Base-by-base conservation (phyloP, 2,113 vertebrate species). In the Pollimyrus isidori region DNA sequence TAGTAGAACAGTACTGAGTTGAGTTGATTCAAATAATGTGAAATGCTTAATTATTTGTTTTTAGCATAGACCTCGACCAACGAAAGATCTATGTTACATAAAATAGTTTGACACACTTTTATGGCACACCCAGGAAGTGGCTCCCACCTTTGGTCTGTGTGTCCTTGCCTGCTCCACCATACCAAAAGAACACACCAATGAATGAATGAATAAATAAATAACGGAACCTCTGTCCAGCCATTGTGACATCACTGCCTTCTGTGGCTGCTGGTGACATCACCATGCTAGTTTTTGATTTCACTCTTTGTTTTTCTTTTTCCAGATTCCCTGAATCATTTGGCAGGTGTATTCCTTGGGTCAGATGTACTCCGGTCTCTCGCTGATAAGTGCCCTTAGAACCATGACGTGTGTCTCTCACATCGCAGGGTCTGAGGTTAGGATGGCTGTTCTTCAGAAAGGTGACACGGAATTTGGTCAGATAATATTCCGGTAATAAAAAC, bases 331-430 rank as follows among this genome's bases (percentile, higher is more conserved):
- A 82, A 48, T 65, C 90, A 82, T 88, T 87, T 65, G 80, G 49
- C 62, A 26, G 2, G 23, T 88, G 49, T 46, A 49, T 89, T 86
- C 62, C 45, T n/a, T 86, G 80, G 58, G 88, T 69, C 9, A 1
- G 90, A 87, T n/a, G 39, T 90, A 84, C 85, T 90, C 89, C 65
- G 89, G 83, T 87, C 87, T 17, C 56, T 1, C 53, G 73, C 82
- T 87, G 91, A 90, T 48, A 0, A 23, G 52, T 91, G 92, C 88
- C 91, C 86, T 88, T 21, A 89, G 91, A 87, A 50, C 23, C 48
- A 23, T 6, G 50, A 13, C 11, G 17, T 52, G 45, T 42, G 35
- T 86, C 80, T 69, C 52, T 76, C 52, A 50, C 15, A 49, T 53
- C n/a, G 62, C 23, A 23, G 76, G 69, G 80, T 39, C 49, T 91